phyloP scores from a whole-genome alignment of 2,888 invertebrate species.

The Octodonta nipae region DNA sequence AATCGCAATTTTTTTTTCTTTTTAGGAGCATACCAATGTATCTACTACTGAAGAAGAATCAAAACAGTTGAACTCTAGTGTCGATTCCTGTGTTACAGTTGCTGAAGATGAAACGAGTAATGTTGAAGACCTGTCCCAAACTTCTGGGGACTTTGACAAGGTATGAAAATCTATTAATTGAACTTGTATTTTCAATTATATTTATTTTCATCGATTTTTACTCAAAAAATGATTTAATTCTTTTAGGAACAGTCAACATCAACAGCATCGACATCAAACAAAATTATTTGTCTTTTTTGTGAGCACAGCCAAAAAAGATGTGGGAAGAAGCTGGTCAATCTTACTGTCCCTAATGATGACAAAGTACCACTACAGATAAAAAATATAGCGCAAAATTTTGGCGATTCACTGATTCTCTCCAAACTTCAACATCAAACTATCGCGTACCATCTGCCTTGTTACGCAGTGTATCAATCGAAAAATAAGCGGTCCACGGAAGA shows the following conservation, averaged over 20 bases:
- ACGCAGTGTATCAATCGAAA: conserved; percentile 11
- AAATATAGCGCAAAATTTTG: conserved; percentile 4
- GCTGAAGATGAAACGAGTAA: conserved; percentile 10
- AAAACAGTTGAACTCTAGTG: conserved; percentile 10
- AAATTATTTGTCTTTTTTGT: conserved; percentile 3
- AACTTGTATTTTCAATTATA: background rate
- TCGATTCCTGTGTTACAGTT: conserved; percentile 9
- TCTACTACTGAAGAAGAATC: conserved; percentile 9
- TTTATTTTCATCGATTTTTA: conserved; percentile 2
- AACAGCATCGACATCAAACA: conserved; percentile 5
- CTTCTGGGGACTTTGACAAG: conserved; percentile 9
- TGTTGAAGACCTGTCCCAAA: conserved; percentile 9
- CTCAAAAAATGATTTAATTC: conserved; percentile 6
- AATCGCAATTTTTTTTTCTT: too few species aligned
- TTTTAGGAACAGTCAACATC: conserved; percentile 5
- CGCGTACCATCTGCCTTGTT: conserved; percentile 11
- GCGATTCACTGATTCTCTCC: conserved; percentile 6
- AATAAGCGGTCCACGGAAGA: conserved; percentile 10
- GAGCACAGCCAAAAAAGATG: background rate
- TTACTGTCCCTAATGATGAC: conserved; percentile 6
- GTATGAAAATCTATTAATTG: conserved; percentile 5
- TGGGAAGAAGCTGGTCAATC: conserved; percentile 5
- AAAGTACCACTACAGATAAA: conserved; percentile 2
- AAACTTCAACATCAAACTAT: conserved; percentile 10
- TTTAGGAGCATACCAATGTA: conserved; percentile 9